phyloP scores from a whole-genome alignment of 1,140 invertebrate species.

The Scaptomyza hsui region DNA sequence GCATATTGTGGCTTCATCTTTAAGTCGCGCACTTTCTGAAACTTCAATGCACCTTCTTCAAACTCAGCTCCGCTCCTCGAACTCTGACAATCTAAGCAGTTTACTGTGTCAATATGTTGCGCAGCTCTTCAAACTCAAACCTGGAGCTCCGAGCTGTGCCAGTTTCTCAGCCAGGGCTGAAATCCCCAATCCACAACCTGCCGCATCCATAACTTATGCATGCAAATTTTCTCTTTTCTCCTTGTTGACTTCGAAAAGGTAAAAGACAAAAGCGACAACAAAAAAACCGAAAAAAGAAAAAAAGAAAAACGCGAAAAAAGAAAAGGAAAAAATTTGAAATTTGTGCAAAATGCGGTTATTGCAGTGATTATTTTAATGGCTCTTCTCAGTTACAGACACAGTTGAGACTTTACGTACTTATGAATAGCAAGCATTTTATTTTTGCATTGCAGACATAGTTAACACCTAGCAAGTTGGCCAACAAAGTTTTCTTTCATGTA shows the following conservation, averaged over 20 bases:
- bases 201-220: slow-evolving; percentile 73
- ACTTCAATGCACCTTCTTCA: slow-evolving; percentile 67
- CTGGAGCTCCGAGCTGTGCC: slow-evolving; percentile 8
- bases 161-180: slow-evolving; percentile 11
- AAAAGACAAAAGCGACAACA: slow-evolving; percentile 57
- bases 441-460: slow-evolving; percentile 48
- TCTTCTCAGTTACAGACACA: slow-evolving; percentile 54
- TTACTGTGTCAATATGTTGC: slow-evolving; percentile 81
- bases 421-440: slow-evolving; percentile 4
- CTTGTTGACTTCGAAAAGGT: slow-evolving; percentile 65
- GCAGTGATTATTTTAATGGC: slow-evolving; percentile 81
- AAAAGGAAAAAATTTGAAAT: slow-evolving; percentile 40
- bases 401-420: slow-evolving; percentile 35
- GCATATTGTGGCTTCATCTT: slow-evolving; percentile 49
- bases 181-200: slow-evolving; percentile 24
- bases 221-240: slow-evolving; percentile 63
- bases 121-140: slow-evolving; percentile 58
- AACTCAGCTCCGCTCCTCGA: slow-evolving; percentile 55
- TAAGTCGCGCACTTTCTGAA: slow-evolving; percentile 56
- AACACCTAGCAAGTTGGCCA: slow-evolving; percentile 53
- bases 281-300: neutral
- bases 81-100: slow-evolving; percentile 81
- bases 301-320: slow-evolving; percentile 20
- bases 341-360: slow-evolving; percentile 77
- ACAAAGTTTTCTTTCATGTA: neutral